These are phyloP conservation scores for Dermochelys coriacea DNA, from an alignment of 2,797 vertebrate genomes.

Conservation along the genomic window DNA sequence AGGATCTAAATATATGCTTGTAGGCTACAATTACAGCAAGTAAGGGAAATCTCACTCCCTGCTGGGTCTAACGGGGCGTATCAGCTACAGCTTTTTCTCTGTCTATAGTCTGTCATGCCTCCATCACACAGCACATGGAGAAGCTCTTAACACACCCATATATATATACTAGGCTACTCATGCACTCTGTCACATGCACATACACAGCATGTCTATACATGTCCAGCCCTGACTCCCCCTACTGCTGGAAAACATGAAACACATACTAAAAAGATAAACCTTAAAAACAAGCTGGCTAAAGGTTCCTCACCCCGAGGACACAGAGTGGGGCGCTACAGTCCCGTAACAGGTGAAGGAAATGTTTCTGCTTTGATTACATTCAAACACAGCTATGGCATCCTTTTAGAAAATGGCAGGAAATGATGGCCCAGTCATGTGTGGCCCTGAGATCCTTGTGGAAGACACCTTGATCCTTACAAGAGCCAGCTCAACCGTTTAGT, in stretches of 20 bases:
- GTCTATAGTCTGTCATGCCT: not conserved
- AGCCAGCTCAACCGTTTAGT: not conserved
- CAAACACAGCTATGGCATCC: accelerated
- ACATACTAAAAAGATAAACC: not conserved
- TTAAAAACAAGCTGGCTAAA: not conserved
- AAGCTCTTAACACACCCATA: not conserved
- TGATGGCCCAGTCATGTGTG: not conserved
- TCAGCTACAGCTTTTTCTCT: not conserved
- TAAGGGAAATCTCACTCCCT: not conserved
- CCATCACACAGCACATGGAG: not conserved
- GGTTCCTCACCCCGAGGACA: not conserved
- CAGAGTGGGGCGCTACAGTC: not conserved
- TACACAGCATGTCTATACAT: not conserved
- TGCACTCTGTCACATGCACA: not conserved
- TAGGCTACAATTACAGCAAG: not conserved
- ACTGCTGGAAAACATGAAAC: not conserved
- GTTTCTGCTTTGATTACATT: not conserved
- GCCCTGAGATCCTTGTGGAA: not conserved
- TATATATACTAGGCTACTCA: not conserved
- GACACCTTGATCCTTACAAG: not conserved
- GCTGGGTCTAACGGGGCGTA: not conserved
- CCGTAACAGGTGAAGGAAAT: not conserved
- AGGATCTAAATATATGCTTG: not conserved
- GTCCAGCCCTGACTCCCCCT: not conserved
- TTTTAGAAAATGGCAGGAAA: accelerated